These are phyloP conservation scores for Diprion similis DNA, from an alignment of 1,140 invertebrate species.

Conservation along the genomic window DNA sequence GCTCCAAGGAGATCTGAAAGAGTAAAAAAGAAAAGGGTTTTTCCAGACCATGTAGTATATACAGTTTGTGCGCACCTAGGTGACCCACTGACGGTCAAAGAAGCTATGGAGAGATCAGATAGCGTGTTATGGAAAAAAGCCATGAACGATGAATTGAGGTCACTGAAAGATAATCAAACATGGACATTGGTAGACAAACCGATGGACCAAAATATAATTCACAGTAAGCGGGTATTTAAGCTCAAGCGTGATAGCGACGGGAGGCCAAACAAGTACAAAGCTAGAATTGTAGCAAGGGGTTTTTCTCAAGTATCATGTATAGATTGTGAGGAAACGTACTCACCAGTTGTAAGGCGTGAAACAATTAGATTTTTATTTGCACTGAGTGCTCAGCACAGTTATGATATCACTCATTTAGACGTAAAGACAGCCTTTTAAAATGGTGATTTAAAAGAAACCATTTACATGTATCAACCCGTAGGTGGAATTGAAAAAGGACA, in stretches of 20 bases:
- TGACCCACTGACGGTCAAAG: constrained; percentile 17
- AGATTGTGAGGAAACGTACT: constrained; percentile 30
- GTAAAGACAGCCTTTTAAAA: too few relatives aligned
- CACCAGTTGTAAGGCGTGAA: constrained; percentile 21
- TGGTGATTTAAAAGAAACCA: too few relatives aligned
- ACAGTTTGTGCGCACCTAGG: background rate
- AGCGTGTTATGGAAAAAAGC: constrained; percentile 23
- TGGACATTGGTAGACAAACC: constrained; percentile 28
- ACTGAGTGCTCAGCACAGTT: too few relatives aligned
- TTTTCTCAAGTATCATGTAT: constrained; percentile 25
- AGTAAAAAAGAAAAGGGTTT: background rate
- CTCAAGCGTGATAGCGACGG: constrained; percentile 30
- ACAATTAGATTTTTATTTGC: constrained; percentile 11
- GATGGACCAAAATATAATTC: constrained; percentile 28
- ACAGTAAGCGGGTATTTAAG: constrained; percentile 37
- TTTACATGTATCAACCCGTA: too few relatives aligned
- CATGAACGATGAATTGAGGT: constrained; percentile 28
- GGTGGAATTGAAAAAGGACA: too few relatives aligned
- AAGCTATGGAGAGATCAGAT: constrained; percentile 17
- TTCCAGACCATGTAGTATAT: too few relatives aligned
- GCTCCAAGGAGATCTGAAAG: background rate
- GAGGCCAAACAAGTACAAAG: constrained; percentile 34
- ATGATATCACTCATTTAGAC: constrained; percentile 37
- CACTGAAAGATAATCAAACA: constrained; percentile 23
- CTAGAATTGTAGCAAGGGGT: constrained; percentile 27